A percentile compares a stretch with the other conserved stretches of the same genome.
Conservation (phyloP, 2,888 invertebrate genomes). For the Drosophila multiciliata region DNA sequence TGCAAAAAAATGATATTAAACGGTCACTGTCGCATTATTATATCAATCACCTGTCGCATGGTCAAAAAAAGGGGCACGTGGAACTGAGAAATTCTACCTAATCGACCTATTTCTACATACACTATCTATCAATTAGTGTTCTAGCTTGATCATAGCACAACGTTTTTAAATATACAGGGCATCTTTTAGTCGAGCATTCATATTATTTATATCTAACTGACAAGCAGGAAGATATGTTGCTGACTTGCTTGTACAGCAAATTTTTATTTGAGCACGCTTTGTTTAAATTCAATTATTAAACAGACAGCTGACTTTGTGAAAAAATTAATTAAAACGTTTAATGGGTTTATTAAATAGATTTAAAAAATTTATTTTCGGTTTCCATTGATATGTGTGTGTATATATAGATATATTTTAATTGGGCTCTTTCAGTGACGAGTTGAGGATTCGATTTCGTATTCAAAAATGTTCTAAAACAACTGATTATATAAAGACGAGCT, state of each 20-base stretch:
- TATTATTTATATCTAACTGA: not conserved
- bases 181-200: not conserved
- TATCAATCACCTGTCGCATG: conserved; percentile 6
- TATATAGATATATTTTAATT: not conserved
- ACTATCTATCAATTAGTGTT: not conserved
- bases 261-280: not conserved
- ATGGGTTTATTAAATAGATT: not conserved
- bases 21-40: not conserved
- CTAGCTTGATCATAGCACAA: not conserved
- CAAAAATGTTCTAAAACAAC: not conserved
- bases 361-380: not conserved
- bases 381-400: not conserved
- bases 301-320: not conserved
- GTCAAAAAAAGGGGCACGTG: not conserved
- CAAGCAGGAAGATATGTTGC: not conserved
- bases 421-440: not conserved
- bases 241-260: not conserved
- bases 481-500: not conserved
- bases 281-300: not conserved
- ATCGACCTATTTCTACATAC: not conserved
- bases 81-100: not conserved
- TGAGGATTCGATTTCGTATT: not conserved
- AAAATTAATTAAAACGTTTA: not conserved
- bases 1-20: conserved; percentile 20
- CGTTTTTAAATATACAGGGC: not conserved